A percentile compares a stretch with the other conserved stretches of the same genome.
Evolutionary conservation across 2,113 vertebrate species (phyloP).

Genomic region (Barbus barbus): DNA sequence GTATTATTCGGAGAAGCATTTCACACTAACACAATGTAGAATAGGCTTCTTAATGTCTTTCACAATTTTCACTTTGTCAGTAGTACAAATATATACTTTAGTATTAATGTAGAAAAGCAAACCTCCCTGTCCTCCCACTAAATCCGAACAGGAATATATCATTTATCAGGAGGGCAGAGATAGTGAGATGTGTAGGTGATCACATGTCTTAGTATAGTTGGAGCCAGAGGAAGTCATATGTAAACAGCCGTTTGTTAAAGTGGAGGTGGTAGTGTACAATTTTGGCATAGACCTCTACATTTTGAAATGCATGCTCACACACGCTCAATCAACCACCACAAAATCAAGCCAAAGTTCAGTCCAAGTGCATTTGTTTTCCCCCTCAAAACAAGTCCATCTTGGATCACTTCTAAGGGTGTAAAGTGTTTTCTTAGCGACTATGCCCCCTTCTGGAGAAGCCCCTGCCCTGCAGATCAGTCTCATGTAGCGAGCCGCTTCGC

Average conservation of each 20-base stretch:
- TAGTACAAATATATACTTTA: conserved; percentile 53
- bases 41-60: background rate
- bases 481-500: conserved; percentile 70
- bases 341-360: conserved; percentile 32
- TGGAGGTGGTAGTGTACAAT: conserved; percentile 30
- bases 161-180: background rate
- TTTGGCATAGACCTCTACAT: conserved; percentile 33
- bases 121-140: conserved; percentile 16
- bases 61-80: conserved; percentile 14
- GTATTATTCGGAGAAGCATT: conserved; percentile 20
- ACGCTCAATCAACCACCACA: background rate
- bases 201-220: background rate
- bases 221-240: conserved; percentile 20
- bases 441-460: conserved; percentile 41
- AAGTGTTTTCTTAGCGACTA: conserved; percentile 29
- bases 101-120: conserved; percentile 51
- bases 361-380: conserved; percentile 31
- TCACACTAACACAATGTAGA: conserved; percentile 36
- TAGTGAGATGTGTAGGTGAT: background rate
- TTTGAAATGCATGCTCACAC: conserved; percentile 48
- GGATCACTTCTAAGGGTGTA: conserved; percentile 27
- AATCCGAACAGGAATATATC: conserved; percentile 3
- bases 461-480: conserved; percentile 52
- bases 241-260: conserved; percentile 28
- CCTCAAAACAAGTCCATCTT: conserved; percentile 36